Evolutionary conservation across 1,140 invertebrate species (phyloP).

Genomic region (Hypothenemus hampei): DNA sequence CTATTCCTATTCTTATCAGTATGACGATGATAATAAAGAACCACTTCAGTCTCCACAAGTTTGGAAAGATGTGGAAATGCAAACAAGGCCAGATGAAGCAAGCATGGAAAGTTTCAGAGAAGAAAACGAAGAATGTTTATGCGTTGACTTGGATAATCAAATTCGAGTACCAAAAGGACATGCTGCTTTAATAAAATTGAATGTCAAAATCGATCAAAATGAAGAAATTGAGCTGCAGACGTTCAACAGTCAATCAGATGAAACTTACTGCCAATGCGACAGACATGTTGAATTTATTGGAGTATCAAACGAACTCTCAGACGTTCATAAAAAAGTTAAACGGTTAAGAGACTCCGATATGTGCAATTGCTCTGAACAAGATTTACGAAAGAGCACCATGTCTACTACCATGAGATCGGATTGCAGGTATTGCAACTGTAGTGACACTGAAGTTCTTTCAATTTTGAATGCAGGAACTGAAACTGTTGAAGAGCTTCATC

Average conservation of each 20-base stretch:
- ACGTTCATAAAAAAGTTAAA: slow-evolving; percentile 6
- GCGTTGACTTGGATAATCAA: slow-evolving; percentile 11
- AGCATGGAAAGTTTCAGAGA: slow-evolving; percentile 38
- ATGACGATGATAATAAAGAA: slow-evolving; percentile 19
- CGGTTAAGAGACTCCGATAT: neutral
- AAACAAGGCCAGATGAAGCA: slow-evolving; percentile 35
- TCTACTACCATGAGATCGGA: slow-evolving; percentile 20
- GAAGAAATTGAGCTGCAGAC: neutral
- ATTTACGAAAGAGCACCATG: slow-evolving; percentile 18
- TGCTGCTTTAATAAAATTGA: slow-evolving; percentile 3
- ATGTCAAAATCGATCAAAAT: neutral
- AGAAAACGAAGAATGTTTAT: slow-evolving; percentile 8
- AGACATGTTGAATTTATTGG: slow-evolving; percentile 26
- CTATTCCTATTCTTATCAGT: slow-evolving; percentile 40
- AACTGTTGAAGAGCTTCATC: slow-evolving; percentile 10
- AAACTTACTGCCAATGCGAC: neutral
- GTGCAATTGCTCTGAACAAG: slow-evolving; percentile 10
- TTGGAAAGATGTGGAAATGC: slow-evolving; percentile 39
- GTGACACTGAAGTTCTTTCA: neutral
- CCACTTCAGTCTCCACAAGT: slow-evolving; percentile 4
- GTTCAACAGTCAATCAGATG: neutral
- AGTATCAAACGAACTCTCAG: neutral
- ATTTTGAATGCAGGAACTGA: slow-evolving; percentile 3
- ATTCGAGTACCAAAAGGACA: slow-evolving; percentile 5
- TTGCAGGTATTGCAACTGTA: slow-evolving; percentile 6